Conservation (phyloP, 2,888 invertebrate species). For the Oscheius sp. region DNA sequence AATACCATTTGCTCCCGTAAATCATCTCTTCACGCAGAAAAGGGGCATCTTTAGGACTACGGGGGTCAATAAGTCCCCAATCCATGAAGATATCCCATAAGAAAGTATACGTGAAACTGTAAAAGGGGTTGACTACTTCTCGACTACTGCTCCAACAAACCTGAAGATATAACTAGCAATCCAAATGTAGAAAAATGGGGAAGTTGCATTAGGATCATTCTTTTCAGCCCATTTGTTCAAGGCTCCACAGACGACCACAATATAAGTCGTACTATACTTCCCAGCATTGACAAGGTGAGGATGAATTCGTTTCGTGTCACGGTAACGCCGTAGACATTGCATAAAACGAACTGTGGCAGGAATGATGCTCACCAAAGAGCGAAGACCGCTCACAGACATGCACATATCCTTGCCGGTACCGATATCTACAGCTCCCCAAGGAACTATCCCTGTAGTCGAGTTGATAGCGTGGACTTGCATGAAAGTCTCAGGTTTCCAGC, state of each 20-base stretch:
- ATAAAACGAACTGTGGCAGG: conserved; percentile 98
- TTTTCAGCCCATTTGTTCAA: conserved; percentile 80
- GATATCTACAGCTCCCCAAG: conserved; percentile 71
- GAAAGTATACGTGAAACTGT: conserved; percentile 91
- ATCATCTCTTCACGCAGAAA: conserved; percentile 73
- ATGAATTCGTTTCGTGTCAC: conserved; percentile 91
- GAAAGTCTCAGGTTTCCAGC: conserved; percentile 55
- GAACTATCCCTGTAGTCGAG: conserved; percentile 63
- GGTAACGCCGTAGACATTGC: conserved; percentile 92
- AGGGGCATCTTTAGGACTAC: conserved; percentile 87
- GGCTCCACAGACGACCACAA: conserved; percentile 84
- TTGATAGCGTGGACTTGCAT: conserved; percentile 62
- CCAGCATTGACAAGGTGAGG: conserved; percentile 93
- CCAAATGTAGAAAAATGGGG: conserved; percentile 80
- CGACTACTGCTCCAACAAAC: conserved; percentile 93
- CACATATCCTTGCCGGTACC: conserved; percentile 77
- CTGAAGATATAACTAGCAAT: conserved; percentile 83
- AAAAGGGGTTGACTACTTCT: conserved; percentile 88
- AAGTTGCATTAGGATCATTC: conserved; percentile 62
- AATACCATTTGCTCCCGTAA: conserved; percentile 78
- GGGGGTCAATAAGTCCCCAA: conserved; percentile 84
- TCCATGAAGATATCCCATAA: conserved; percentile 99
- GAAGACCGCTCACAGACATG: conserved; percentile 80
- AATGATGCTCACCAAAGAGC: conserved; percentile 88
- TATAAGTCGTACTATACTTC: conserved; percentile 96